Percentiles rank a stretch among this genome's conserved stretches.
Conservation (phyloP, 2,113 vertebrate genomes). For the Nesoenas mayeri region DNA sequence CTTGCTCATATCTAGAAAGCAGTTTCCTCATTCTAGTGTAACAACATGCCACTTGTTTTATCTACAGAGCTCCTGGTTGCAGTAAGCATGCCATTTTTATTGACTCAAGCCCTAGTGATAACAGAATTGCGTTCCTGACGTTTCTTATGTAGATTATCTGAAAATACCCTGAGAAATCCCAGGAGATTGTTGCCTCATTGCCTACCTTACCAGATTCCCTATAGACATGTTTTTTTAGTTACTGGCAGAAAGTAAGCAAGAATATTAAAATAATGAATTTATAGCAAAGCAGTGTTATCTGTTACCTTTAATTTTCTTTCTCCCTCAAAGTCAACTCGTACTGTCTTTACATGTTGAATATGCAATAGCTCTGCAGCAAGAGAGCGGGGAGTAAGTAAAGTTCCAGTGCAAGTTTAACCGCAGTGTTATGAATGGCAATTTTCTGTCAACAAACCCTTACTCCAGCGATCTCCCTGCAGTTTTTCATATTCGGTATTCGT, state of each 20-base stretch:
- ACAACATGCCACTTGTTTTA: neutral
- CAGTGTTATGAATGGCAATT: neutral
- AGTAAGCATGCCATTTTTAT: neutral
- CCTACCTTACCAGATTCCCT: neutral
- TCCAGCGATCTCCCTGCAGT: neutral
- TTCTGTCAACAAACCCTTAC: neutral
- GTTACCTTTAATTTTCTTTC: neutral
- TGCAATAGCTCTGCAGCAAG: neutral
- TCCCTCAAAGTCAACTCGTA: neutral
- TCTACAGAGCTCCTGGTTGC: neutral
- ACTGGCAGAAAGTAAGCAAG: neutral
- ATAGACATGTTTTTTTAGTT: neutral
- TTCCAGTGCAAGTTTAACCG: neutral
- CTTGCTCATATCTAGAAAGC: neutral
- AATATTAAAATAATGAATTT: neutral
- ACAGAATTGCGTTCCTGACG: neutral
- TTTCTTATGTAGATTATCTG: neutral
- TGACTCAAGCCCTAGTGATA: neutral
- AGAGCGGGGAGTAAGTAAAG: neutral
- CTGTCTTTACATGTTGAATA: neutral
- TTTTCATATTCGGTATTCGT: neutral
- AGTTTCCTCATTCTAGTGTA: neutral
- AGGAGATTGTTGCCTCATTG: neutral
- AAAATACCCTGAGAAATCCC: neutral
- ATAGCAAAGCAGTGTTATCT: neutral